Base-by-base conservation (phyloP, 2,113 vertebrate species). In the Silurus asotus region DNA sequence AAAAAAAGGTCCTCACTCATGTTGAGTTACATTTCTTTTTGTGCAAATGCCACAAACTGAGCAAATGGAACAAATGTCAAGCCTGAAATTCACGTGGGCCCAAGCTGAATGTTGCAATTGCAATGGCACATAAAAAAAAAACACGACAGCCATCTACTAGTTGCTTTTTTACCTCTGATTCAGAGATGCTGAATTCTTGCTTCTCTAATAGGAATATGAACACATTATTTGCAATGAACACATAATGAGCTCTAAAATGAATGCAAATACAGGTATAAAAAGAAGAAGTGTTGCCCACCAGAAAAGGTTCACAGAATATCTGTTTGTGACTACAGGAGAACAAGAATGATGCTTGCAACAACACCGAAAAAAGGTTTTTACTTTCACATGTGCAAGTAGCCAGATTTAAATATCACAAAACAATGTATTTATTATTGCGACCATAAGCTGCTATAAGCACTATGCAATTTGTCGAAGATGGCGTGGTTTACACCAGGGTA, bases 51-150 rank as follows among this genome's bases (percentile, higher is more conserved):
- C 48, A 58, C 61, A 51, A 9, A 13, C 59, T 13, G 56, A 28
- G 72, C 61, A 69, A 77, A 85, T 53, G 72, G 28, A 53, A 88
- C 62, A 70, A 72, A 88, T 28, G 65, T 25, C 56, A 64, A 56
- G 14, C 2, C 67, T 55, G 25, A 28, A 77, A 61, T 37, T 61
- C 75, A 48, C 28, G 51, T 72, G 13, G 37, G 72, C 76, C 37
- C 45, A 51, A 61, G 70, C 49, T 59, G 23, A 19, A 67, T 69
- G 45, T 51, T 61, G 75, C 84, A 56, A 37, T 51, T 61, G 75
- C 84, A 56, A 37, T 59, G 85, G 78, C 51, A 83, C 58, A 80
- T 62, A 37, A 37, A 11, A 64, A 45, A 49, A 23, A 75, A 70
- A 25, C 59, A 15, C 0, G 2, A 75, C 20, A n/a, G 20, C 72